Evolutionary conservation across 1,140 invertebrate genomes (phyloP).

Genomic region (Chlorops oryzae): DNA sequence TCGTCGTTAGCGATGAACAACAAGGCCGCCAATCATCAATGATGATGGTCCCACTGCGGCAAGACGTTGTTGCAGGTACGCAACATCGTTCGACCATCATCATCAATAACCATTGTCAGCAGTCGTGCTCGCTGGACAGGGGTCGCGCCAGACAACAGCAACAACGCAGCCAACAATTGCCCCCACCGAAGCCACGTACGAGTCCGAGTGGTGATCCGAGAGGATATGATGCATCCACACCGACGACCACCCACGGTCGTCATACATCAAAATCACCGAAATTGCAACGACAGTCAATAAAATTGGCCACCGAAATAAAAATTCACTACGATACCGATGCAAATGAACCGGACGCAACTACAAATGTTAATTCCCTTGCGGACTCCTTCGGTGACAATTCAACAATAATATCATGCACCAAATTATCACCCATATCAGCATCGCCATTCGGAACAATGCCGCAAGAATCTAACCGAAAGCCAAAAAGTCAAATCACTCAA

Average conservation of each 20-base stretch:
- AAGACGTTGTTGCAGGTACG: no score
- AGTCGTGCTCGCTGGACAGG: conserved; percentile 34
- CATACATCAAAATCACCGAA: conserved; percentile 17
- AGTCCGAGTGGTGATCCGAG: not conserved
- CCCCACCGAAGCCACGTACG: conserved; percentile 28
- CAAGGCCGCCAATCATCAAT: not conserved
- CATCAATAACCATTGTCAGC: conserved; percentile 18
- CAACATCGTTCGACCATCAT: no score
- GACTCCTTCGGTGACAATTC: no score
- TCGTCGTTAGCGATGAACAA: not conserved
- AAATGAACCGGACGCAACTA: no score
- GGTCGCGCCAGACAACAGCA: conserved; percentile 13
- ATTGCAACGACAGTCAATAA: conserved; percentile 35
- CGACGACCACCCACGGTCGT: not conserved
- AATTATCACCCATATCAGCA: no score
- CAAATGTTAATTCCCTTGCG: no score
- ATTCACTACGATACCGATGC: conserved; percentile 29
- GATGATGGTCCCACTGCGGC: not conserved
- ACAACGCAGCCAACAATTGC: conserved; percentile 21
- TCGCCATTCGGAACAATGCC: no score
- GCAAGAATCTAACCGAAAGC: no score
- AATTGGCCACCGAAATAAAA: conserved; percentile 38
- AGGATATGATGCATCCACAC: not conserved
- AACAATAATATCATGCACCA: no score
- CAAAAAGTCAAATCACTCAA: no score